These are phyloP conservation scores for Xyrauchen texanus DNA, from an alignment of 2,113 vertebrate species.

Conservation along the genomic window DNA sequence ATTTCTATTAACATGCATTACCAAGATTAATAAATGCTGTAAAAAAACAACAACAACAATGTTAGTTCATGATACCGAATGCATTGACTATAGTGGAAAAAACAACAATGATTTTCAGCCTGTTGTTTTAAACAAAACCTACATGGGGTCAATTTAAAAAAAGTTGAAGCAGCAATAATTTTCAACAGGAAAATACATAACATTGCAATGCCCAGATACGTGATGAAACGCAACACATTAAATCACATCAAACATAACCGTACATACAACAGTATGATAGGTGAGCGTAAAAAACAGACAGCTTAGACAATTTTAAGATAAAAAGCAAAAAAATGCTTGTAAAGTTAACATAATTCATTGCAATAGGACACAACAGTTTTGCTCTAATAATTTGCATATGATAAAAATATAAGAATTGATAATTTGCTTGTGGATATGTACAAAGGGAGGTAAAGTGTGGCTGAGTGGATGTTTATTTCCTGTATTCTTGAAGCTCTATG, in stretches of 20 bases:
- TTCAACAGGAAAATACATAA: slow-evolving; percentile 43
- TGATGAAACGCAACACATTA: slow-evolving; percentile 1
- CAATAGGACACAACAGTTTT: background rate
- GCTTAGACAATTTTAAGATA: no score
- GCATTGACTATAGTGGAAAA: background rate
- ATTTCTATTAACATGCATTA: no score
- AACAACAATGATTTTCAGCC: background rate
- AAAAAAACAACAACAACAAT: no score
- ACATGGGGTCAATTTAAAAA: background rate
- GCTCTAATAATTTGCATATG: background rate
- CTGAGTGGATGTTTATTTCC: background rate
- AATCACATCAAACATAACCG: no score
- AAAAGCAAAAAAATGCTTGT: background rate
- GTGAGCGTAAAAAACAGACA: no score
- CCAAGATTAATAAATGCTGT: no score
- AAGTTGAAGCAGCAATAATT: background rate
- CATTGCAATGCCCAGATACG: slow-evolving; percentile 53
- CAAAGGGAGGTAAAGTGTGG: no score
- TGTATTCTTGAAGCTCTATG: background rate
- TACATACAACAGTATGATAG: background rate
- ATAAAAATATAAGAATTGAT: background rate
- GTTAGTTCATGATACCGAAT: no score
- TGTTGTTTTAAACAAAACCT: background rate
- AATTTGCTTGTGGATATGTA: background rate
- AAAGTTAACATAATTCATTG: background rate